Evolutionary conservation across 2,888 invertebrate genomes (phyloP).

Genomic region (Therioaphis trifolii): DNA sequence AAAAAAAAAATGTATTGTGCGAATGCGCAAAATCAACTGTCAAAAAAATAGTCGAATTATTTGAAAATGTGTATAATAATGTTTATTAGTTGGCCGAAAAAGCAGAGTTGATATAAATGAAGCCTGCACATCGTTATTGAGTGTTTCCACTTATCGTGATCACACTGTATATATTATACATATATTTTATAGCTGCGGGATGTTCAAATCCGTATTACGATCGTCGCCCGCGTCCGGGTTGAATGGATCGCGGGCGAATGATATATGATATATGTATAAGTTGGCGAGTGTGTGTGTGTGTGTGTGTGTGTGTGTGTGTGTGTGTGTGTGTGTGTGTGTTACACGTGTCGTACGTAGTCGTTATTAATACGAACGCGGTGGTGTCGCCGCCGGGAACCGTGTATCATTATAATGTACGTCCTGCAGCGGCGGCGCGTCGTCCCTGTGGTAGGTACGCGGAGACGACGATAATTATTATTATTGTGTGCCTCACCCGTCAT

Average conservation of each 20-base stretch:
- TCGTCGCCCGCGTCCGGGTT: not conserved
- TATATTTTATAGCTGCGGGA: not conserved
- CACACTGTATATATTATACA: constrained; percentile 5
- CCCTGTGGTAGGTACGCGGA: not conserved
- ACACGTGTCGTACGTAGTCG: not conserved
- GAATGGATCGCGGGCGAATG: not conserved
- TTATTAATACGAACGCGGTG: not conserved
- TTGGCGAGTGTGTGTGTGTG: too few species aligned
- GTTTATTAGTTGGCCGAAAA: too few species aligned
- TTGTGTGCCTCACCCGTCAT: not conserved
- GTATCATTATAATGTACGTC: not conserved
- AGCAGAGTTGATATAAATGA: too few species aligned
- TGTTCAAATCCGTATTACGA: constrained; percentile 19
- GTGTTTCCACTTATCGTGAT: too few species aligned
- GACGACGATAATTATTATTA: not conserved
- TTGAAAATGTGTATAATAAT: too few species aligned
- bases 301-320: too few species aligned
- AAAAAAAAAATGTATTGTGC: too few species aligned
- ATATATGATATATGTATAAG: too few species aligned
- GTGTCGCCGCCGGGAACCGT: not conserved
- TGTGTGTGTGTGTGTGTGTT: too few species aligned
- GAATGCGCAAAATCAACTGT: too few species aligned
- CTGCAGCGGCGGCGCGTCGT: constrained; percentile 1
- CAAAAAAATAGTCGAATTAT: too few species aligned
- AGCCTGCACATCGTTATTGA: too few species aligned